Conservation (phyloP, 2,113 vertebrate species). For the Seriola dumerili region DNA sequence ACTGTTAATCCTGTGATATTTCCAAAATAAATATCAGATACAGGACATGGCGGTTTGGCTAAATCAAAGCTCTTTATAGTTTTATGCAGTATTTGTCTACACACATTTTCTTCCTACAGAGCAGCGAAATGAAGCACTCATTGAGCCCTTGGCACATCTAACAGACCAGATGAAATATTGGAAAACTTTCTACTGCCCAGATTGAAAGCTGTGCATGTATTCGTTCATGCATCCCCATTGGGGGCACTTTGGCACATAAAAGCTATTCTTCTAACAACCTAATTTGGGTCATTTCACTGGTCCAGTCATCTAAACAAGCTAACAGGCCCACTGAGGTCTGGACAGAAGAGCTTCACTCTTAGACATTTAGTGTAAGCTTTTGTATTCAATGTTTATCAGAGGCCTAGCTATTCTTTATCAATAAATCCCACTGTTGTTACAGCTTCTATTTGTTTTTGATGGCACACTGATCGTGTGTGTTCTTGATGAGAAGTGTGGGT, state of each 20-base stretch:
- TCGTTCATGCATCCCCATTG: conserved; percentile 54
- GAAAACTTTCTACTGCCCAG: conserved; percentile 67
- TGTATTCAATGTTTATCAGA: conserved; percentile 58
- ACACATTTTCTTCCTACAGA: conserved; percentile 52
- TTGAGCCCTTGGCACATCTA: conserved; percentile 63
- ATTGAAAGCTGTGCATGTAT: conserved; percentile 72
- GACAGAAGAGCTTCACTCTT: conserved; percentile 55
- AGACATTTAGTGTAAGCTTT: conserved; percentile 50
- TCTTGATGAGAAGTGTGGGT: background rate
- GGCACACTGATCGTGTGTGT: conserved; percentile 11
- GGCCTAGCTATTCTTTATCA: conserved; percentile 33
- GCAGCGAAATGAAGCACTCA: conserved; percentile 43
- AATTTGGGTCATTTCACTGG: conserved; percentile 76
- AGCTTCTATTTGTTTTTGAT: conserved; percentile 24
- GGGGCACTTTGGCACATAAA: conserved; percentile 74
- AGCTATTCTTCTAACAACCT: conserved; percentile 73
- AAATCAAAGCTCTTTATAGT: conserved; percentile 46
- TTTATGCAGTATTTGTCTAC: conserved; percentile 55
- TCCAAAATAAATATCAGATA: conserved; percentile 53
- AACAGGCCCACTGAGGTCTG: conserved; percentile 73
- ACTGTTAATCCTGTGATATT: conserved; percentile 42
- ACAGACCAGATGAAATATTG: conserved; percentile 79
- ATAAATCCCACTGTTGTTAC: conserved; percentile 28
- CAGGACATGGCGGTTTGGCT: conserved; percentile 8
- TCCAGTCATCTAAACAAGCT: conserved; percentile 76